Evolutionary conservation across 2,888 invertebrate genomes (phyloP).

Genomic region (Ichneumoninae sp.): DNA sequence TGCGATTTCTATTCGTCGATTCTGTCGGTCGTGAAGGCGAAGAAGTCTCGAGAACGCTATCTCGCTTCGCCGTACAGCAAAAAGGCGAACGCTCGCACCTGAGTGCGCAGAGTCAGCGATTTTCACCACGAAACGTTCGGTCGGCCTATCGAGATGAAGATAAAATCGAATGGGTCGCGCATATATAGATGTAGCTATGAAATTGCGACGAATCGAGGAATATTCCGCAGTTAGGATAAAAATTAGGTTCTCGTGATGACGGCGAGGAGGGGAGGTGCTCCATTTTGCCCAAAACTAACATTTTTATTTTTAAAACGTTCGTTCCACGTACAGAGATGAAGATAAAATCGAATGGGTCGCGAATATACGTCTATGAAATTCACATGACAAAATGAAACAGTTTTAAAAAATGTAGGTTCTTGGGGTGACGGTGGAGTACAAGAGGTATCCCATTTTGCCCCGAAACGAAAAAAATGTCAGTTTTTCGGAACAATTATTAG

Average conservation of each 20-base stretch:
- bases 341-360: slow-evolving; percentile 3
- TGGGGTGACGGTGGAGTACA: no score
- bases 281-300: no score
- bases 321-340: neutral
- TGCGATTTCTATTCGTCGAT: neutral
- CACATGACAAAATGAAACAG: no score
- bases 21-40: neutral
- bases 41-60: neutral
- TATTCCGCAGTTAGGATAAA: no score
- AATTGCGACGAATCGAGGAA: no score
- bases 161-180: slow-evolving; percentile 10
- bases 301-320: neutral
- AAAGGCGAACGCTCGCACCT: neutral
- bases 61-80: neutral
- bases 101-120: neutral
- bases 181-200: no score
- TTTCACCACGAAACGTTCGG: slow-evolving; percentile 15
- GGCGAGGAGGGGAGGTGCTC: no score
- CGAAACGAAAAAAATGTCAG: neutral
- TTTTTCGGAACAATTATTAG: neutral
- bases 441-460: neutral
- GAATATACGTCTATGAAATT: neutral
- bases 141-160: neutral
- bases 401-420: no score
- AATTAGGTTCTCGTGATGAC: no score